phyloP scores from a whole-genome alignment of 2,113 vertebrate species.

The Poicephalus gulielmi region DNA sequence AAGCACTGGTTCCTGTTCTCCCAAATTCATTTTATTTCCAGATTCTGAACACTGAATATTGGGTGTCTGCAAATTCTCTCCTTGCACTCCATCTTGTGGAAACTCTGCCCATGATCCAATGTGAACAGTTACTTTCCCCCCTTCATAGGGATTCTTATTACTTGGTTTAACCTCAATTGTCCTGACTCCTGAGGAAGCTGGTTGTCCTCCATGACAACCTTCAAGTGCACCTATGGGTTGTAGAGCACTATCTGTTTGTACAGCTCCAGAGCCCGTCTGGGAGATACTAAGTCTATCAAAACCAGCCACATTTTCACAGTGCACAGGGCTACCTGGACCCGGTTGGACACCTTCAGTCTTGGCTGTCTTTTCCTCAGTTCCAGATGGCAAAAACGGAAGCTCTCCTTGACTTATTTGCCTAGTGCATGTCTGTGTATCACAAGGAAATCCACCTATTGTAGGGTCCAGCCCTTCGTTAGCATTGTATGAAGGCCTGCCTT shows the following conservation, averaged over 20 bases:
- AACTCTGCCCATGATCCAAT: conserved; percentile 73
- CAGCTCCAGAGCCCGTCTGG: conserved; percentile 80
- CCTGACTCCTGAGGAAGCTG: conserved; percentile 58
- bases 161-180: conserved; percentile 77
- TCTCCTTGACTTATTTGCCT: conserved; percentile 75
- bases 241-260: conserved; percentile 56
- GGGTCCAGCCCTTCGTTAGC: conserved; percentile 79
- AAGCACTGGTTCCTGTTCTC: conserved; percentile 53
- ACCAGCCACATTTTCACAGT: conserved; percentile 71
- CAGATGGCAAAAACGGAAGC: conserved; percentile 67
- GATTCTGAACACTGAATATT: conserved; percentile 53
- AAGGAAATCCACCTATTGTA: conserved; percentile 66
- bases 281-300: conserved; percentile 74
- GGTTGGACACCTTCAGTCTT: conserved; percentile 66
- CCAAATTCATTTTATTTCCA: conserved; percentile 56
- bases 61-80: conserved; percentile 56
- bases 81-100: conserved; percentile 6
- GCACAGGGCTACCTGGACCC: conserved; percentile 60
- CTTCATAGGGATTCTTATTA: conserved; percentile 76
- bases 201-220: conserved; percentile 57
- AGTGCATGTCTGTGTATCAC: conserved; percentile 75
- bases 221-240: conserved; percentile 63
- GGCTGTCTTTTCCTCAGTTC: conserved; percentile 71
- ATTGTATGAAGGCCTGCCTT: conserved; percentile 76
- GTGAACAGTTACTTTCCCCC: conserved; percentile 82